A percentile compares a stretch with the other conserved stretches of the same genome.
Evolutionary conservation across 2,888 invertebrate genomes (phyloP).

Genomic region (Tetranychus piercei): DNA sequence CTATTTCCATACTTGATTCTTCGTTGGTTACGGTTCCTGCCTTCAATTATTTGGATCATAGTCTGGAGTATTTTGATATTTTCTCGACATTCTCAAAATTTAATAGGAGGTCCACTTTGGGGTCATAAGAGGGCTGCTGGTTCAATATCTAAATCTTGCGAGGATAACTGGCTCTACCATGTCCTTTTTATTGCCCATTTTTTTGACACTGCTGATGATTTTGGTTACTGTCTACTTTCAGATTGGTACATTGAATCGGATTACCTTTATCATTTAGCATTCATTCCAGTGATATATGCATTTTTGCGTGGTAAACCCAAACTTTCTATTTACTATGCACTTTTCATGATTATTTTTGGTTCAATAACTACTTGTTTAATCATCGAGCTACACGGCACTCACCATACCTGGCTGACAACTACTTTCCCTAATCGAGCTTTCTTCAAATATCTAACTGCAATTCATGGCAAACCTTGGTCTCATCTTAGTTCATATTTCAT

Average conservation of each 20-base stretch:
- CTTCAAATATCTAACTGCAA: neutral
- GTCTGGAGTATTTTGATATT: neutral
- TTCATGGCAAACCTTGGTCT: neutral
- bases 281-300: neutral
- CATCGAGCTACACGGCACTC: neutral
- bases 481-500: conserved; percentile 3
- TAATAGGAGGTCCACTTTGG: neutral
- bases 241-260: conserved; percentile 7
- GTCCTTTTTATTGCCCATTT: neutral
- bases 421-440: neutral
- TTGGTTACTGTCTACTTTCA: neutral
- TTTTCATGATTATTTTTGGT: neutral
- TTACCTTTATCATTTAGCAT: neutral
- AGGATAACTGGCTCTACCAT: neutral
- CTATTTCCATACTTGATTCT: neutral
- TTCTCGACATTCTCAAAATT: neutral
- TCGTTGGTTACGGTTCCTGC: neutral
- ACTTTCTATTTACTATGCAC: neutral
- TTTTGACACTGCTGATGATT: neutral
- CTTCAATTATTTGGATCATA: neutral
- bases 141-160: neutral
- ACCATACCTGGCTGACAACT: neutral
- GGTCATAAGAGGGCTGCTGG: neutral
- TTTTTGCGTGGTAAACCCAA: neutral
- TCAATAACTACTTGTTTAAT: neutral